phyloP scores from a whole-genome alignment of 2,888 invertebrate species.

The Rhodophaea formosa region DNA sequence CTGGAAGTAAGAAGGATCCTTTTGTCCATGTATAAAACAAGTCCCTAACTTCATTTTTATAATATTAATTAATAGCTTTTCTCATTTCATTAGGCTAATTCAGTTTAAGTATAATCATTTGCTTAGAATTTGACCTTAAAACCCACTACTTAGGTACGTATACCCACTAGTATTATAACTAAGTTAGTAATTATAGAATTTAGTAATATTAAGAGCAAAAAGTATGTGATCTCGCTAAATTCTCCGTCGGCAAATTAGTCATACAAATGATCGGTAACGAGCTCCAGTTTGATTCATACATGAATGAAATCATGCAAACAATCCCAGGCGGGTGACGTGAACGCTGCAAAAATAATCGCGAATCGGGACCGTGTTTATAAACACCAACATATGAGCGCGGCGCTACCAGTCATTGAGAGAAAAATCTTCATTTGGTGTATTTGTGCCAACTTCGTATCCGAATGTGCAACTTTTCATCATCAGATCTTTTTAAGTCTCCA shows the following conservation, averaged over 20 bases:
- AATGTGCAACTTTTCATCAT: too few relatives aligned
- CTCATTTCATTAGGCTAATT: too few relatives aligned
- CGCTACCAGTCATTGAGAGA: background rate
- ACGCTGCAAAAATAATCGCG: conserved; percentile 65
- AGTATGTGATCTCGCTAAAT: too few relatives aligned
- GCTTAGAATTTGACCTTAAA: too few relatives aligned
- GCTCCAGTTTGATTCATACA: conserved; percentile 64
- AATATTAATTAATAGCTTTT: too few relatives aligned
- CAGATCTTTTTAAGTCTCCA: too few relatives aligned
- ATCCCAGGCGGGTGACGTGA: conserved; percentile 63
- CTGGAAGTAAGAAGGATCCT: too few relatives aligned
- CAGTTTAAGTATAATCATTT: too few relatives aligned
- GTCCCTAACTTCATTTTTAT: too few relatives aligned
- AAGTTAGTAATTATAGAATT: background rate
- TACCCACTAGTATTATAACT: too few relatives aligned
- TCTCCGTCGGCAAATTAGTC: conserved; percentile 51
- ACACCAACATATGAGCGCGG: conserved; percentile 37
- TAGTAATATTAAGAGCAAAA: conserved; percentile 2
- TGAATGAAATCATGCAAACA: conserved; percentile 61
- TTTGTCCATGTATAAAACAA: too few relatives aligned
- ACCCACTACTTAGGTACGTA: too few relatives aligned
- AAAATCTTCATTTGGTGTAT: background rate
- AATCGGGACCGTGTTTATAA: conserved; percentile 52
- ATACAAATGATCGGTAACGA: conserved; percentile 27
- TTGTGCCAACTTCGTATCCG: background rate